Percentiles rank a stretch among this genome's conserved stretches.
phyloP scores from a whole-genome alignment of 2,113 vertebrate species.

The Dasyprocta punctata region DNA sequence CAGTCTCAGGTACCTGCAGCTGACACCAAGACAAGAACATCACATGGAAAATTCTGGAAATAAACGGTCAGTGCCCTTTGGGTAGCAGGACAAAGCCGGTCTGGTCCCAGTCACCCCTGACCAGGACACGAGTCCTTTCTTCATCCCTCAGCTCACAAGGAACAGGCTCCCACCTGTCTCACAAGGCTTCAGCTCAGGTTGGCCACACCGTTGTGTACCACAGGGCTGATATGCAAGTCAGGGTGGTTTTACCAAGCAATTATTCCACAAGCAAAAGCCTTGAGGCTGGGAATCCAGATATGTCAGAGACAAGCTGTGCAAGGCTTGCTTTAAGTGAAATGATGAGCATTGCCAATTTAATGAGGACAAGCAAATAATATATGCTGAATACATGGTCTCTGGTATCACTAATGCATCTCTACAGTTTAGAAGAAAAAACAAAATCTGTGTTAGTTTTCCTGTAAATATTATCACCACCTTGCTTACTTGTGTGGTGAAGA shows the following conservation, averaged over 20 bases:
- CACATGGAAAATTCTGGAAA: not conserved
- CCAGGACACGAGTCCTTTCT: not conserved
- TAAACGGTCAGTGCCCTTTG: not conserved
- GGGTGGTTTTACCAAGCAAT: not conserved
- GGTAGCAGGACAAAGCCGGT: not conserved
- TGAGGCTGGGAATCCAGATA: not conserved
- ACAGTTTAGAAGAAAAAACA: not conserved
- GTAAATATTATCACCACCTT: not conserved
- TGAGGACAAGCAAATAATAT: not conserved
- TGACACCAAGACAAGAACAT: not conserved
- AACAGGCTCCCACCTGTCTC: not conserved
- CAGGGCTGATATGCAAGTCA: not conserved
- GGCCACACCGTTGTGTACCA: too few species aligned
- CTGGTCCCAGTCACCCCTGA: not conserved
- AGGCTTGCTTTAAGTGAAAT: not conserved
- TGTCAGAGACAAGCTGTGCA: not conserved
- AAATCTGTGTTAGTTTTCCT: not conserved
- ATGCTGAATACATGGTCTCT: not conserved
- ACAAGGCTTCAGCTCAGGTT: not conserved
- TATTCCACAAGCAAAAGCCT: not conserved
- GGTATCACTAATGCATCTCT: too few species aligned
- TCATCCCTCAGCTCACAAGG: too few species aligned
- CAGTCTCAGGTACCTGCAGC: not conserved
- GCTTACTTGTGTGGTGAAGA: not conserved
- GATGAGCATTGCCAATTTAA: too few species aligned